Conservation (phyloP, 2,888 invertebrate species). For the Eurois occulta region DNA sequence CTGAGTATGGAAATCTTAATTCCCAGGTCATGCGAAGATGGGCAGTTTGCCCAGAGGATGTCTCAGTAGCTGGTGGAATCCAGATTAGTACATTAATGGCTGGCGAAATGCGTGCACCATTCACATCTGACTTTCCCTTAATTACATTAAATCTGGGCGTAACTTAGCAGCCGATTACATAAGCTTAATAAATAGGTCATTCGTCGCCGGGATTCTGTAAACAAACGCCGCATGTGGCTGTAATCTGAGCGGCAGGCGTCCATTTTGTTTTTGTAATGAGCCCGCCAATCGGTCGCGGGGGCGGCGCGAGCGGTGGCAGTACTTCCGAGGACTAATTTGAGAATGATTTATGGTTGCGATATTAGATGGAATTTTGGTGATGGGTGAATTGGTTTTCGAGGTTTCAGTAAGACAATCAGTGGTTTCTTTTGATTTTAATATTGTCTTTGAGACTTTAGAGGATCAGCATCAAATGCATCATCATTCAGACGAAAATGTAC, state of each 20-base stretch:
- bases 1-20: too few species aligned
- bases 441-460: background rate
- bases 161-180: conserved; percentile 48
- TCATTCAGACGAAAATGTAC: background rate
- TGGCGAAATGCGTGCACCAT: background rate
- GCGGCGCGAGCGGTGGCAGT: conserved; percentile 76
- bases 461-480: background rate
- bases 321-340: conserved; percentile 56
- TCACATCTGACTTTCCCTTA: background rate
- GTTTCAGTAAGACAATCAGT: background rate
- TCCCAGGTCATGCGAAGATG: too few species aligned
- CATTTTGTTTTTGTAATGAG: conserved; percentile 81
- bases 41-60: too few species aligned
- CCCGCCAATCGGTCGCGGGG: conserved; percentile 81
- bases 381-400: background rate
- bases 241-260: conserved; percentile 82
- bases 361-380: conserved; percentile 6
- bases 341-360: conserved; percentile 59
- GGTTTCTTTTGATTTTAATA: background rate
- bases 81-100: too few species aligned
- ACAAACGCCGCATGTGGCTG: conserved; percentile 69
- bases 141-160: conserved; percentile 52
- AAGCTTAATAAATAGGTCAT: conserved; percentile 77
- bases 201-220: conserved; percentile 68
- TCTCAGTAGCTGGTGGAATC: too few species aligned